Percentiles rank a stretch among this genome's conserved stretches.
Conservation (phyloP, 2,888 invertebrate genomes). For the Exephanes ischioxanthus region DNA sequence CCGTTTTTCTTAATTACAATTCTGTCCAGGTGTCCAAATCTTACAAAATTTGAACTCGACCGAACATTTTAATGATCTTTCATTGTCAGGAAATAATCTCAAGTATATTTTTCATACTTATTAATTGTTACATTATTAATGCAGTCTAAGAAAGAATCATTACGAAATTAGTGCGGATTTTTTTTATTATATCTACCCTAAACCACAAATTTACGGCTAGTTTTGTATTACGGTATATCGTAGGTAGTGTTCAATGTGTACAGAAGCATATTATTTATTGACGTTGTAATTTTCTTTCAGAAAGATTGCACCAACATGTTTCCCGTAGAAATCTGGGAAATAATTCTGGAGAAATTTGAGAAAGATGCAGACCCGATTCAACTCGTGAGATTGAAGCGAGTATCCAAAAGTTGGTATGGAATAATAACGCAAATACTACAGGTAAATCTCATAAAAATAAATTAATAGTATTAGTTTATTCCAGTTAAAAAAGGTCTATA, state of each 20-base stretch:
- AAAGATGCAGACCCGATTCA: neutral
- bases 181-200: too few species aligned
- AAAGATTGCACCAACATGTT: slow-evolving; percentile 5
- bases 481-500: neutral
- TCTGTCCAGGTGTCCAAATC: too few species aligned
- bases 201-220: too few species aligned
- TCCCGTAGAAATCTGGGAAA: slow-evolving; percentile 15
- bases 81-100: too few species aligned
- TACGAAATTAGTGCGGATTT: neutral
- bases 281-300: neutral
- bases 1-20: too few species aligned
- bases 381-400: neutral
- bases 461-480: neutral
- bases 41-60: too few species aligned
- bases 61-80: too few species aligned
- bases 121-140: too few species aligned
- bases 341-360: neutral
- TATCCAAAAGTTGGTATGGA: slow-evolving; percentile 13
- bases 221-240: too few species aligned
- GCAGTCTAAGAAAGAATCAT: neutral
- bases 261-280: too few species aligned
- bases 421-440: slow-evolving; percentile 10
- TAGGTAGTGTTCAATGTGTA: neutral
- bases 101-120: too few species aligned
- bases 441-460: neutral